phyloP scores from a whole-genome alignment of 2,888 invertebrate genomes.

The Melanophora roralis region DNA sequence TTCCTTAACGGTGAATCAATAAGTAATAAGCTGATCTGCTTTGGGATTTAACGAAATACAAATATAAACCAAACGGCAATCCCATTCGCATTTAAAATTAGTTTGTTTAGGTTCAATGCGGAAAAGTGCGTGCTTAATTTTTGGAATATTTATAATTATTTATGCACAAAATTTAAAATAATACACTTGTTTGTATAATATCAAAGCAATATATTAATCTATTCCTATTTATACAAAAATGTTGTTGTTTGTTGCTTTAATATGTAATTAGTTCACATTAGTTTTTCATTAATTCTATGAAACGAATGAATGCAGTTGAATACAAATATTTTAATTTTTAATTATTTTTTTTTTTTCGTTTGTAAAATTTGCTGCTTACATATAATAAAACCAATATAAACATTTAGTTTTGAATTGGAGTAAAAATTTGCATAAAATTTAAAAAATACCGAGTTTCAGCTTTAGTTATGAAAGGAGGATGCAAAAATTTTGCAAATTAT shows the following conservation, averaged over 20 bases:
- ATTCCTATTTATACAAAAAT: conserved; percentile 6
- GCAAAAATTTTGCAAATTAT: conserved; percentile 61
- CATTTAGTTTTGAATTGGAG: neutral
- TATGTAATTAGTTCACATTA: conserved; percentile 57
- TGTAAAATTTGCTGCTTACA: neutral
- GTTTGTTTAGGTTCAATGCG: conserved; percentile 54
- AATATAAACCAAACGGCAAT: conserved; percentile 9
- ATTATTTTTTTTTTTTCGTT: conserved; percentile 27
- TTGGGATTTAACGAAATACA: too few species aligned
- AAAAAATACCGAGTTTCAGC: conserved; percentile 19
- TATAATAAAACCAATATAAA: neutral
- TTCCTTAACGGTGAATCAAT: too few species aligned
- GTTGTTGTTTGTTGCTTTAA: conserved; percentile 7
- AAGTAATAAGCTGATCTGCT: too few species aligned
- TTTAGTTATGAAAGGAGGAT: conserved; percentile 50
- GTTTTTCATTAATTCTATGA: conserved; percentile 44
- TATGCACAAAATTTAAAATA: conserved; percentile 48
- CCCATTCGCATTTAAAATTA: conserved; percentile 4
- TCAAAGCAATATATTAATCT: conserved; percentile 1
- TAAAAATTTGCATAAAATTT: neutral
- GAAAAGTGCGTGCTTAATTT: conserved; percentile 67
- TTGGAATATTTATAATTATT: conserved; percentile 54
- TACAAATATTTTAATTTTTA: conserved; percentile 2
- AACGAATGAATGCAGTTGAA: conserved; percentile 41
- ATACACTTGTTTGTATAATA: conserved; percentile 24